phyloP scores from a whole-genome alignment of 2,113 vertebrate genomes.

The Pollachius pollachius region DNA sequence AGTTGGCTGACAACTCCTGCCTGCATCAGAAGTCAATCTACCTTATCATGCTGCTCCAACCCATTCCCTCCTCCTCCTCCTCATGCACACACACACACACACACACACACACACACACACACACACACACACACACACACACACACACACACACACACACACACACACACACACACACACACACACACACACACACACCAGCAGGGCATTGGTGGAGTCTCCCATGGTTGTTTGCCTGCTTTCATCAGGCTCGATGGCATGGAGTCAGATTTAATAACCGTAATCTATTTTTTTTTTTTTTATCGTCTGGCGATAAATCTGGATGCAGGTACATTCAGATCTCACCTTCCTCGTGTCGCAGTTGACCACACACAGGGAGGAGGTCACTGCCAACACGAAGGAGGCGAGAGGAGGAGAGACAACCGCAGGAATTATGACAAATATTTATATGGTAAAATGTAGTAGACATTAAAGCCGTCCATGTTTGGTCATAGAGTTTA shows the following conservation, averaged over 20 bases:
- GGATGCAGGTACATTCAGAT: constrained; percentile 54
- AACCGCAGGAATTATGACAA: background rate
- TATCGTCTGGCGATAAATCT: constrained; percentile 74
- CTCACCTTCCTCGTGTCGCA: constrained; percentile 62
- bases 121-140: background rate
- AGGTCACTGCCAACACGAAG: background rate
- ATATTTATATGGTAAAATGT: constrained; percentile 21
- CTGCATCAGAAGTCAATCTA: constrained; percentile 70
- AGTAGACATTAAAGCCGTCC: too few species aligned
- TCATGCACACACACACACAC: background rate
- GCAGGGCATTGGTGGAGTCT: constrained; percentile 47
- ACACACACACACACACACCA: constrained; percentile 20
- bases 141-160: constrained; percentile 11
- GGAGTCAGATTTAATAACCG: constrained; percentile 74
- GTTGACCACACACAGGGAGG: constrained; percentile 20
- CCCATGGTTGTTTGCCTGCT: constrained; percentile 58
- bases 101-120: constrained; percentile 10
- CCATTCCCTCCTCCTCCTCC: constrained; percentile 32
- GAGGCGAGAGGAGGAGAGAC: background rate
- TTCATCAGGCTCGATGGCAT: constrained; percentile 73
- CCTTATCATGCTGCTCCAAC: constrained; percentile 52
- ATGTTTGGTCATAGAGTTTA: too few species aligned
- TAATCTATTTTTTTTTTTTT: constrained; percentile 46
- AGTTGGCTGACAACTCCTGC: constrained; percentile 61
- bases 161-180: constrained; percentile 8